phyloP scores from a whole-genome alignment of 2,888 invertebrate genomes.

The Choristoneura rosaceana region DNA sequence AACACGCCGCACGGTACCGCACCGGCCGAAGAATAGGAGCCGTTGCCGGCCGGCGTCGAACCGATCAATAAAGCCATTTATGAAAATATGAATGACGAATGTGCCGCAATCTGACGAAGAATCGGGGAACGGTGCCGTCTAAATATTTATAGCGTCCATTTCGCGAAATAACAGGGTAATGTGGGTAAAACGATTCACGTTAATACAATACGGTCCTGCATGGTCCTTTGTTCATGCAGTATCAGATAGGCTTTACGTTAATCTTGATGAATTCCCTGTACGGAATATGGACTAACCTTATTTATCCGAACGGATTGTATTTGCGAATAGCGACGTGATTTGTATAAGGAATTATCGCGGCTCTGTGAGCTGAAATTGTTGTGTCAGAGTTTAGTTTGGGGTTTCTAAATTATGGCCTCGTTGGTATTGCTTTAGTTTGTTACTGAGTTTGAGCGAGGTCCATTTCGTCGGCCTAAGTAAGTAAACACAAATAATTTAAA shows the following conservation, averaged over 20 bases:
- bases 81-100: constrained; percentile 43
- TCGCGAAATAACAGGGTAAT: constrained; percentile 26
- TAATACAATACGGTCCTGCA: constrained; percentile 28
- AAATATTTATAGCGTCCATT: constrained; percentile 36
- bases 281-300: constrained; percentile 22
- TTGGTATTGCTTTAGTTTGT: constrained; percentile 30
- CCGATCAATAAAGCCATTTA: constrained; percentile 41
- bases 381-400: constrained; percentile 39
- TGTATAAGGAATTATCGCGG: constrained; percentile 36
- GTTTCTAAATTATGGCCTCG: constrained; percentile 33
- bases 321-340: constrained; percentile 26
- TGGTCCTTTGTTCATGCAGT: constrained; percentile 21
- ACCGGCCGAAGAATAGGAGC: constrained; percentile 14
- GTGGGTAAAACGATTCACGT: constrained; percentile 33
- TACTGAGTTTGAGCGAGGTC: constrained; percentile 22
- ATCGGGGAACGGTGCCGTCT: constrained; percentile 28
- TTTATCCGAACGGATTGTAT: constrained; percentile 17
- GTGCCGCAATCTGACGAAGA: constrained; percentile 39
- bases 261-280: constrained; percentile 35
- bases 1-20: constrained; percentile 1
- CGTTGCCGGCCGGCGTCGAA: constrained; percentile 18
- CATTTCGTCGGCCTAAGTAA: constrained; percentile 3
- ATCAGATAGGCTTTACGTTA: constrained; percentile 30
- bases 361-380: constrained; percentile 34
- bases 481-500: constrained; percentile 21